These are phyloP conservation scores for Tauraco hartlaubi DNA, from an alignment of 2,797 vertebrate genomes.

Conservation along the genomic window DNA sequence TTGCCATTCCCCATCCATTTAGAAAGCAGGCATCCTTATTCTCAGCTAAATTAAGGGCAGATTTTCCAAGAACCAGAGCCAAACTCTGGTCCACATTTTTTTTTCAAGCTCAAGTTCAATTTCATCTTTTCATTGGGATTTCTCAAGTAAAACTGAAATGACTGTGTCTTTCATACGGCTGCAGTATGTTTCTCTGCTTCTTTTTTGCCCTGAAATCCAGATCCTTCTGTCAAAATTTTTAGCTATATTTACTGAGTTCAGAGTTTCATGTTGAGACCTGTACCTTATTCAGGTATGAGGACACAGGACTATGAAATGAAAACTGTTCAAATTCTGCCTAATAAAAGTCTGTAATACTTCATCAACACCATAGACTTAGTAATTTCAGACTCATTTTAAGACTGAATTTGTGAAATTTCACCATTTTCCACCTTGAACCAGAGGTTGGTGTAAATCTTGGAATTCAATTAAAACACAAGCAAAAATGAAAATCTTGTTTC, in stretches of 20 bases:
- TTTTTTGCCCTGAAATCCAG: background rate
- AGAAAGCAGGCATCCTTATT: conserved; percentile 7
- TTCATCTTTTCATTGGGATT: conserved; percentile 19
- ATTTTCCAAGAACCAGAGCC: conserved; percentile 32
- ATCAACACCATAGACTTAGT: conserved; percentile 9
- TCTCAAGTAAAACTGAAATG: background rate
- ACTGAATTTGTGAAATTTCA: background rate
- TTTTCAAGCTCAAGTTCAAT: background rate
- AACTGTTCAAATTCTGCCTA: background rate
- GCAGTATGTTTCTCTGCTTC: background rate
- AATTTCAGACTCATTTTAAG: conserved; percentile 38
- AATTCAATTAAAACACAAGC: conserved; percentile 13
- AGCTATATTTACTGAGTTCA: background rate
- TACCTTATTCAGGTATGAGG: background rate
- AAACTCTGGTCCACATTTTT: background rate
- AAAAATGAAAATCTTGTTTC: background rate
- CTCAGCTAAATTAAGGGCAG: background rate
- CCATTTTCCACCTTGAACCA: conserved; percentile 24
- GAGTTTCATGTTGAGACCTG: background rate
- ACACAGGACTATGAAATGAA: background rate
- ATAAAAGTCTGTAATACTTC: conserved; percentile 35
- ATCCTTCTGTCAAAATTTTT: background rate
- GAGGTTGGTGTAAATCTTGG: background rate
- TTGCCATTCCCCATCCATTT: conserved; percentile 31
- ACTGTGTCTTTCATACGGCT: background rate